These are phyloP conservation scores for Malachius bipustulatus DNA, from an alignment of 2,888 invertebrate genomes.

Conservation along the genomic window DNA sequence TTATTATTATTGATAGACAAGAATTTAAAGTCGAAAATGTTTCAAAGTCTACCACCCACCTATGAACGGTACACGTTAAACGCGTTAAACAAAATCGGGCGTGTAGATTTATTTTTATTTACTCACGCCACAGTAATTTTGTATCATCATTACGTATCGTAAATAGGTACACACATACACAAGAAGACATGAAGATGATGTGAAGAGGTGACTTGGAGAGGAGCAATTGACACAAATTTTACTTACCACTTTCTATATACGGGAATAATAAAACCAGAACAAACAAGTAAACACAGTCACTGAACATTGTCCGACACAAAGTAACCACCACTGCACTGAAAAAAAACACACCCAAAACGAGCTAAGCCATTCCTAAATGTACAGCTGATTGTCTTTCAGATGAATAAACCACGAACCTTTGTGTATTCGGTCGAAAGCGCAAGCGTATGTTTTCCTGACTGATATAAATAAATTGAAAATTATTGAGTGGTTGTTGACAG, in stretches of 20 bases:
- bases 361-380: constrained; percentile 1
- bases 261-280: constrained; percentile 56
- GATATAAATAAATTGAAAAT: constrained; percentile 1
- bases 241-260: constrained; percentile 61
- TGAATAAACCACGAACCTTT: constrained; percentile 3
- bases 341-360: constrained; percentile 16
- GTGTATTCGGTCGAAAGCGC: not conserved
- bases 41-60: too few species aligned
- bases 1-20: too few species aligned
- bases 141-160: too few species aligned
- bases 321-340: too few species aligned
- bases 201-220: not conserved
- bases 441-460: constrained; percentile 2
- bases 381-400: constrained; percentile 3
- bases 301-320: constrained; percentile 23
- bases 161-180: too few species aligned
- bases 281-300: constrained; percentile 42
- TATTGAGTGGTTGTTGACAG: constrained; percentile 1
- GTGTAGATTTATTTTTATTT: too few species aligned
- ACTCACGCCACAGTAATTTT: too few species aligned
- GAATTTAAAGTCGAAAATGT: too few species aligned
- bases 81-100: too few species aligned
- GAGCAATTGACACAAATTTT: not conserved
- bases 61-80: too few species aligned
- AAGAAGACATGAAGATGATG: not conserved